phyloP scores from a whole-genome alignment of 2,888 invertebrate species.

The Caenorhabditis sp. region DNA sequence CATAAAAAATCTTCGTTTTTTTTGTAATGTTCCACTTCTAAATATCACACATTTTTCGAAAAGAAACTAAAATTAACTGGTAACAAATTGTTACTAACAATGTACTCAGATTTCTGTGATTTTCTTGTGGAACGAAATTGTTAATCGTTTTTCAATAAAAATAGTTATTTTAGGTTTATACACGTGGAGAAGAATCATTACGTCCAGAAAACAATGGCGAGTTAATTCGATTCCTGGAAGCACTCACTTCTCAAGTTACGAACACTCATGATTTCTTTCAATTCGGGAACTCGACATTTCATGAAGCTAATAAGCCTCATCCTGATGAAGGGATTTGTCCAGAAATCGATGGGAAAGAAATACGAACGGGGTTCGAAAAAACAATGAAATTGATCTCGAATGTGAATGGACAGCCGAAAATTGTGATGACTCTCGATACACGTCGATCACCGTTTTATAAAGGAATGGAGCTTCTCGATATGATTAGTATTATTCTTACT shows the following conservation, averaged over 20 bases:
- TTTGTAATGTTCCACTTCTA: too few species aligned
- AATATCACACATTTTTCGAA: too few species aligned
- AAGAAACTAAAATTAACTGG: too few species aligned
- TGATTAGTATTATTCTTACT: too few species aligned
- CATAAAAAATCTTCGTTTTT: too few species aligned
- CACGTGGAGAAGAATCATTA: not conserved
- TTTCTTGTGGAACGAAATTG: too few species aligned
- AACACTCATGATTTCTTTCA: not conserved
- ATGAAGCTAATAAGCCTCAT: not conserved
- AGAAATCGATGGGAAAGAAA: slow-evolving; percentile 9
- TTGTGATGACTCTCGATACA: slow-evolving; percentile 26
- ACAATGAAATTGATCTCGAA: slow-evolving; percentile 12
- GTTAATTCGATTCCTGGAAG: not conserved
- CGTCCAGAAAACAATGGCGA: not conserved
- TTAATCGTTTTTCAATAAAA: too few species aligned
- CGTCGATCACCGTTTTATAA: not conserved
- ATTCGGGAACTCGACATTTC: not conserved
- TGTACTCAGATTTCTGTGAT: too few species aligned
- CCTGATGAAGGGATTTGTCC: not conserved
- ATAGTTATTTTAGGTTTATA: not conserved
- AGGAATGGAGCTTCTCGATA: too few species aligned
- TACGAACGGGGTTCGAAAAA: slow-evolving; percentile 30
- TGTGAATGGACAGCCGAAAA: not conserved
- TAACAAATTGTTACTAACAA: too few species aligned
- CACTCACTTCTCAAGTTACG: not conserved